Evolutionary conservation across 2,888 invertebrate genomes (phyloP).

Genomic region (Lamellibrachia satsuma): DNA sequence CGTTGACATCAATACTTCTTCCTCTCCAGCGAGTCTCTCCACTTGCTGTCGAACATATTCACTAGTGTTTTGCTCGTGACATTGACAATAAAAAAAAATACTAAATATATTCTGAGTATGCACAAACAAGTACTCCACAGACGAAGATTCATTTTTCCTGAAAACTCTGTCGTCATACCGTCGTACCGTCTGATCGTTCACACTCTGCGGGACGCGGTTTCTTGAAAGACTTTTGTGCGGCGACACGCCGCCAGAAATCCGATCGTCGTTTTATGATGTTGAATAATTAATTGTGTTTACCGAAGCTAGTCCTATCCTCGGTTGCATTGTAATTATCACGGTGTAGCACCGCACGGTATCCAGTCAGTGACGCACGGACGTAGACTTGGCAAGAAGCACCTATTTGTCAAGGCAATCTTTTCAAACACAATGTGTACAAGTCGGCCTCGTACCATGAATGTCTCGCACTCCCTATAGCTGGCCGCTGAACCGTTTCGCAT

Average conservation of each 20-base stretch:
- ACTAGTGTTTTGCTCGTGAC: too few species aligned
- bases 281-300: conserved; percentile 10
- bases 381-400: not conserved
- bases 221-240: not conserved
- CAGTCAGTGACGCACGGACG: not conserved
- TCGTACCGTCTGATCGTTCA: not conserved
- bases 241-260: not conserved
- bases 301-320: not conserved
- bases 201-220: not conserved
- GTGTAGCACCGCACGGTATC: not conserved
- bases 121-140: not conserved
- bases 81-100: too few species aligned
- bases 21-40: too few species aligned
- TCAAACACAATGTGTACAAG: not conserved
- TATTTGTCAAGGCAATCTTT: not conserved
- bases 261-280: not conserved
- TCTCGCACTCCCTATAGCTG: not conserved
- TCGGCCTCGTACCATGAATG: not conserved
- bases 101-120: too few species aligned
- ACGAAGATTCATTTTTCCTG: not conserved
- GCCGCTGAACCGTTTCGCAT: not conserved
- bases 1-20: too few species aligned
- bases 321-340: not conserved
- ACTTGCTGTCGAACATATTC: too few species aligned
- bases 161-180: not conserved